These are phyloP conservation scores for Lithophane socia DNA, from an alignment of 2,888 invertebrate genomes.

Conservation along the genomic window DNA sequence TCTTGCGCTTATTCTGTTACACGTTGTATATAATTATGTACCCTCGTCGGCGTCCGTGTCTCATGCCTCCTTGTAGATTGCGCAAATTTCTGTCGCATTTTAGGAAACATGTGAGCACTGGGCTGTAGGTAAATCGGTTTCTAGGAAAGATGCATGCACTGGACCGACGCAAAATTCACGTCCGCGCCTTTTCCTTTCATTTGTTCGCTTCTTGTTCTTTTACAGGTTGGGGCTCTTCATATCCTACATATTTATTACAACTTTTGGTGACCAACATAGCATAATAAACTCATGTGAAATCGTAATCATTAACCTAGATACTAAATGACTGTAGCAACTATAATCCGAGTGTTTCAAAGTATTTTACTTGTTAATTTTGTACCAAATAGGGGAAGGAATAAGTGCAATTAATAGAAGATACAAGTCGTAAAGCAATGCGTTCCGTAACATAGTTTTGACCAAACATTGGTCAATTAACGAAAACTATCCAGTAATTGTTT, in stretches of 20 bases:
- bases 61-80: neutral
- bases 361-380: constrained; percentile 13
- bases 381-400: constrained; percentile 1
- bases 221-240: no score
- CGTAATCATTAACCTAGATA: constrained; percentile 18
- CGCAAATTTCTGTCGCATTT: neutral
- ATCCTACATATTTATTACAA: neutral
- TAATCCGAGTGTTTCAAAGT: neutral
- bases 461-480: constrained; percentile 45
- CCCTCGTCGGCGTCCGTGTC: neutral
- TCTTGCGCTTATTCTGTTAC: no score
- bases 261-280: neutral
- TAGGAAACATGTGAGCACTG: neutral
- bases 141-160: neutral
- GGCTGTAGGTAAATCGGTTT: neutral
- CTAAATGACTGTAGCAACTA: constrained; percentile 6
- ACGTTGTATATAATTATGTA: no score
- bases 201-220: neutral
- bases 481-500: constrained; percentile 38
- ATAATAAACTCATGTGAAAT: neutral
- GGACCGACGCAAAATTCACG: neutral
- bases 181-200: neutral
- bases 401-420: constrained; percentile 16
- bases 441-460: constrained; percentile 26
- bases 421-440: neutral